These are phyloP conservation scores for Diachasma alloeum DNA, from an alignment of 1,140 invertebrate genomes.

Conservation along the genomic window DNA sequence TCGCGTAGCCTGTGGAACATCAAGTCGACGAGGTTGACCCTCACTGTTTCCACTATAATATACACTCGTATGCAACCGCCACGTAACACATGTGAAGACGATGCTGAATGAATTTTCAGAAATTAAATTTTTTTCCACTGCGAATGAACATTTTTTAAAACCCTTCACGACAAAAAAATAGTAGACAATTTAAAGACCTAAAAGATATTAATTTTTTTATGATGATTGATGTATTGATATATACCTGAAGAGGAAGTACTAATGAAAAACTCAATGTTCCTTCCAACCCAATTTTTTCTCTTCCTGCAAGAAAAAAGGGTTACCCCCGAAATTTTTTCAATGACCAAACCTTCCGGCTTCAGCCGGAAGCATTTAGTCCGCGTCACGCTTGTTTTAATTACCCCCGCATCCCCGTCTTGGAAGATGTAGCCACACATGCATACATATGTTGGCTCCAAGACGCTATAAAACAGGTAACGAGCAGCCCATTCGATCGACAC, in stretches of 20 bases:
- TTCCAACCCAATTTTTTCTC: no score
- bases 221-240: no score
- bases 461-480: slow-evolving; percentile 6
- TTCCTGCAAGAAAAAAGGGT: not conserved
- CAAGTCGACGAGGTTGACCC: slow-evolving; percentile 1
- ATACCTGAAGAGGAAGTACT: no score
- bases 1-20: not conserved
- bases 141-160: not conserved
- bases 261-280: no score
- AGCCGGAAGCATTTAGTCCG: slow-evolving; percentile 58
- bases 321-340: not conserved
- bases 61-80: not conserved
- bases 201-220: no score
- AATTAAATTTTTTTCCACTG: not conserved
- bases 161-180: no score
- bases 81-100: not conserved
- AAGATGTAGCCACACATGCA: not conserved
- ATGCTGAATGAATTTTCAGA: not conserved
- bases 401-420: not conserved
- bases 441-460: not conserved
- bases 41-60: not conserved
- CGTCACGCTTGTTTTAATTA: slow-evolving; percentile 61
- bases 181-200: no score
- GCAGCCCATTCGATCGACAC: slow-evolving; percentile 41
- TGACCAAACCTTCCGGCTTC: not conserved